Conservation (phyloP, 2,888 invertebrate species). For the Corythucha ciliata region DNA sequence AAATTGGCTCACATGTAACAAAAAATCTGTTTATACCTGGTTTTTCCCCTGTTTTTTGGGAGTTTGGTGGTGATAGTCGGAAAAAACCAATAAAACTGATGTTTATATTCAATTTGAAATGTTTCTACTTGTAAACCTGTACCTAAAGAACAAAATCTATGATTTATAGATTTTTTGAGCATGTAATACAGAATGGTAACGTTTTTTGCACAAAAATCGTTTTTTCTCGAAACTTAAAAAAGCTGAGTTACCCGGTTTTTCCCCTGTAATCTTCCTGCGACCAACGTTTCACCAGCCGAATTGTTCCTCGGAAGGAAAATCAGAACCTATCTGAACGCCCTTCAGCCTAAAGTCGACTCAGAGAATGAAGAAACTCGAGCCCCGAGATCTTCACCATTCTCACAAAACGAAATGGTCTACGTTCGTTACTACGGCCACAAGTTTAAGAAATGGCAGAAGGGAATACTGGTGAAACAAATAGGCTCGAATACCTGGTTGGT, state of each 20-base stretch:
- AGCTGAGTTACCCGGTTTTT: conserved; percentile 2
- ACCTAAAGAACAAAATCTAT: conserved; percentile 5
- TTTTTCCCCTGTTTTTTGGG: conserved; percentile 13
- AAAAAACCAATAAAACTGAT: conserved; percentile 4
- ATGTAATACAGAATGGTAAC: too few relatives aligned
- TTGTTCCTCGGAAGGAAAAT: too few relatives aligned
- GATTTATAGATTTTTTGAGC: not conserved
- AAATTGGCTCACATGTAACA: conserved; percentile 6
- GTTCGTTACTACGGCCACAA: too few relatives aligned
- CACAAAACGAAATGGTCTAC: too few relatives aligned
- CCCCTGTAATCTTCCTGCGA: conserved; percentile 10
- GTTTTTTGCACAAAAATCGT: conserved; percentile 9
- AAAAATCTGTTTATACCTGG: conserved; percentile 4
- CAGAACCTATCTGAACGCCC: too few relatives aligned
- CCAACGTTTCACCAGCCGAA: too few relatives aligned
- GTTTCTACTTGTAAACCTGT: conserved; percentile 1
- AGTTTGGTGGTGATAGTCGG: conserved; percentile 5
- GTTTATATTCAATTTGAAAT: conserved; percentile 6
- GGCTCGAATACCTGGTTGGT: too few relatives aligned
- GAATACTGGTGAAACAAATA: too few relatives aligned
- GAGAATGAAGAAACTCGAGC: too few relatives aligned
- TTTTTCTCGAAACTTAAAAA: conserved; percentile 3
- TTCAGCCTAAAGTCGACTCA: too few relatives aligned
- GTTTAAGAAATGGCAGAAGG: too few relatives aligned
- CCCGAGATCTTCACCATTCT: too few relatives aligned